A percentile compares a stretch with the other conserved stretches of the same genome.
These are phyloP conservation scores for roundworm (Caenorhabditis elegans) DNA, from an alignment of 1,140 invertebrate species.

Conservation along the genomic window DNA sequence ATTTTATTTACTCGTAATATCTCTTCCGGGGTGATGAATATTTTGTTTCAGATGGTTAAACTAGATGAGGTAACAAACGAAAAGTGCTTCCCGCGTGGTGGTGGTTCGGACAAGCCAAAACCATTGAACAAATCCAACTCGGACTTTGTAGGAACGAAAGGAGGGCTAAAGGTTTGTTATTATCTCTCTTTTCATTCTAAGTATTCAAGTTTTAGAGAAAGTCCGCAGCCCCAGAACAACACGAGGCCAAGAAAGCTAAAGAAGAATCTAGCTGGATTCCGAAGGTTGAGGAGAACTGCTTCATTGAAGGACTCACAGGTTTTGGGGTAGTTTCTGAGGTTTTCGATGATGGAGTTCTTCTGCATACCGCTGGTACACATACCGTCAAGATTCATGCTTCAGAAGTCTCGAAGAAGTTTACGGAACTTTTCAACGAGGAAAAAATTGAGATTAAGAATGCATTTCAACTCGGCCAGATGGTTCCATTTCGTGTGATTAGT, in stretches of 20 bases:
- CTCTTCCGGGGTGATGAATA: too few relatives aligned
- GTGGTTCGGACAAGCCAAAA: neutral
- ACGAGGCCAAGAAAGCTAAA: neutral
- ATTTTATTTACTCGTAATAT: too few relatives aligned
- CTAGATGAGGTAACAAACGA: slow-evolving; percentile 12
- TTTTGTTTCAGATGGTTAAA: slow-evolving; percentile 12
- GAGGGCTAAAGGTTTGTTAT: neutral
- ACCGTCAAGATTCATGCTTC: slow-evolving; percentile 6
- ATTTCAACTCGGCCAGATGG: slow-evolving; percentile 55
- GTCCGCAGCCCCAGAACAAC: neutral
- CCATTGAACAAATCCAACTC: neutral
- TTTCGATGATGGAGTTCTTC: neutral
- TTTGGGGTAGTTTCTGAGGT: neutral
- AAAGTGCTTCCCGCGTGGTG: slow-evolving; percentile 15
- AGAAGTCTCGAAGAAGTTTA: slow-evolving; percentile 42
- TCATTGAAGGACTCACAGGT: neutral
- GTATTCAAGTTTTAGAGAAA: neutral
- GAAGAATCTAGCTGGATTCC: neutral
- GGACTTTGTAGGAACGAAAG: neutral
- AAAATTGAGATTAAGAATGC: slow-evolving; percentile 55
- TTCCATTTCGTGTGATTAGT: slow-evolving; percentile 55
- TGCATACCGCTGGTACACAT: slow-evolving; percentile 2
- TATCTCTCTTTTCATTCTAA: neutral
- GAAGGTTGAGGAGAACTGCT: neutral
- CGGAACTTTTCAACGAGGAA: slow-evolving; percentile 33